These are phyloP conservation scores for Protodeltote pygarga DNA, from an alignment of 2,888 invertebrate genomes.

Conservation along the genomic window DNA sequence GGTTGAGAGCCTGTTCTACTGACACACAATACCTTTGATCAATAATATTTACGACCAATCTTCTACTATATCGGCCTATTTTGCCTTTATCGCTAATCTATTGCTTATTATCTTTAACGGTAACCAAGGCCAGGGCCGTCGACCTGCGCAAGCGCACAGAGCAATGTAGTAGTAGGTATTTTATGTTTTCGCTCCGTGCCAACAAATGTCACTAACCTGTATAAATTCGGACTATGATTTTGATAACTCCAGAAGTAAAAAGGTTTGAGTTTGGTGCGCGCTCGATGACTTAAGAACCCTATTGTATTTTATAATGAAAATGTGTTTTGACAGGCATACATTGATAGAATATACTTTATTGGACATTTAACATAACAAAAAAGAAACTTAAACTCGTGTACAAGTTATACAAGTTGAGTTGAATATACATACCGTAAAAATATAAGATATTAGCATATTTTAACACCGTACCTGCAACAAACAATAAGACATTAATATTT, in stretches of 20 bases:
- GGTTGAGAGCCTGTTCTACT: conserved; percentile 38
- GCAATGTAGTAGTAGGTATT: conserved; percentile 5
- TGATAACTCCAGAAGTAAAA: too few relatives aligned
- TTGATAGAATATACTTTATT: too few relatives aligned
- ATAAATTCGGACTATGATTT: conserved; percentile 53
- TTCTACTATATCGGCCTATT: neutral
- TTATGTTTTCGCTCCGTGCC: conserved; percentile 21
- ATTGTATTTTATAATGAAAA: too few relatives aligned
- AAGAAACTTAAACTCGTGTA: too few relatives aligned
- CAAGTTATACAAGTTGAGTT: too few relatives aligned
- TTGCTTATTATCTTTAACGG: conserved; percentile 50
- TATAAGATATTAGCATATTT: neutral
- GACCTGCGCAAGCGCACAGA: too few relatives aligned
- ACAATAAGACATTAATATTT: neutral
- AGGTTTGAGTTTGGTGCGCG: too few relatives aligned
- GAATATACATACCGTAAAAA: too few relatives aligned
- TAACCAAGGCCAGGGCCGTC: conserved; percentile 61
- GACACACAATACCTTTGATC: conserved; percentile 34
- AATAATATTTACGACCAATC: conserved; percentile 8
- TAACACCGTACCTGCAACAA: conserved; percentile 30
- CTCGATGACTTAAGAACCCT: too few relatives aligned
- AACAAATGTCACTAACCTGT: conserved; percentile 55
- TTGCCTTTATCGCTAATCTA: neutral
- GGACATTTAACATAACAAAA: too few relatives aligned
- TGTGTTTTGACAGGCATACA: too few relatives aligned